These are phyloP conservation scores for Ischnura elegans DNA, from an alignment of 2,888 invertebrate genomes.

Conservation along the genomic window DNA sequence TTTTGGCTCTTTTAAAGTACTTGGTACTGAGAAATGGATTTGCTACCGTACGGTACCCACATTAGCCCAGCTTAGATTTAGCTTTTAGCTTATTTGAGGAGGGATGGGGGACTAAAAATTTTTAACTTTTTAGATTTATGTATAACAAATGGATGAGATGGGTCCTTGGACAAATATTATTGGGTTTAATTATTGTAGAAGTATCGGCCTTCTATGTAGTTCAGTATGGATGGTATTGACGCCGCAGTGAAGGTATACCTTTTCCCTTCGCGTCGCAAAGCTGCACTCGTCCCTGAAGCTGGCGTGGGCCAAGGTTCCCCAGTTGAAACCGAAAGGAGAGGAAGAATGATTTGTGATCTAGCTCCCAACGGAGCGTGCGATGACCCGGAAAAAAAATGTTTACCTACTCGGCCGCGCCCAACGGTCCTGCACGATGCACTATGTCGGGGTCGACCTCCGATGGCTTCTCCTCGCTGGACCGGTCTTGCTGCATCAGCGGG, in stretches of 20 bases:
- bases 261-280: neutral
- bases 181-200: too few relatives aligned
- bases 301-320: conserved; percentile 18
- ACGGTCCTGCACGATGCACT: neutral
- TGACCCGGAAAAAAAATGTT: neutral
- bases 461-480: neutral
- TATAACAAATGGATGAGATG: too few relatives aligned
- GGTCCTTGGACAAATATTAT: too few relatives aligned
- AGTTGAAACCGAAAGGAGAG: conserved; percentile 14
- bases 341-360: neutral
- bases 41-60: too few relatives aligned
- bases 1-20: too few relatives aligned
- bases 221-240: too few relatives aligned
- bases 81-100: too few relatives aligned
- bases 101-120: too few relatives aligned
- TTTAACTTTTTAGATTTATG: too few relatives aligned
- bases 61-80: too few relatives aligned
- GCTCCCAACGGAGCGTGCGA: neutral
- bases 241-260: neutral
- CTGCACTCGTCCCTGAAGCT: neutral
- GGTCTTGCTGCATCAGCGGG: neutral
- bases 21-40: too few relatives aligned
- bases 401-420: neutral
- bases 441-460: neutral
- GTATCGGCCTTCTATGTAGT: too few relatives aligned